Conservation (phyloP, 2,797 vertebrate genomes). For the Sebastes trivittatus region DNA sequence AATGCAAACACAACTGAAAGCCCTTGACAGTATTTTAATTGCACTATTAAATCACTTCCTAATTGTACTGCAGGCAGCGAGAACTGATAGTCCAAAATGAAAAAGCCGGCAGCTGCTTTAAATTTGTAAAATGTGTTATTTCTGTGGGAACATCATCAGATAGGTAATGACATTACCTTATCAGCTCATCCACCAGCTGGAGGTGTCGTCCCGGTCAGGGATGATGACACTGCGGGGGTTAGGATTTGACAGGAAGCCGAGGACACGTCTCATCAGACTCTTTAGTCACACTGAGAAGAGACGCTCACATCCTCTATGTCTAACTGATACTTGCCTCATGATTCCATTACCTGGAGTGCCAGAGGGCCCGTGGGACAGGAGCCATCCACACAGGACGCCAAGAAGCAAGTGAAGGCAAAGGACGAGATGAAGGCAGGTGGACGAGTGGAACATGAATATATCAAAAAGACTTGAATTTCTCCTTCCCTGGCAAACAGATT, state of each 20-base stretch:
- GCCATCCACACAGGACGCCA: conserved; percentile 61
- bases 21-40: conserved; percentile 63
- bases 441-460: conserved; percentile 64
- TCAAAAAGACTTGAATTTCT: conserved; percentile 67
- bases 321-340: conserved; percentile 65
- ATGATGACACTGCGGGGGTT: conserved; percentile 43
- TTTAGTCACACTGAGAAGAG: conserved; percentile 60
- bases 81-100: conserved; percentile 24
- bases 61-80: conserved; percentile 26
- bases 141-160: conserved; percentile 22
- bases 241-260: conserved; percentile 40
- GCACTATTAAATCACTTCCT: conserved; percentile 46
- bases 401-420: conserved; percentile 63
- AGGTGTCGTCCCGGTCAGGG: conserved; percentile 33
- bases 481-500: conserved; percentile 67
- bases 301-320: conserved; percentile 53
- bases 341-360: conserved; percentile 65
- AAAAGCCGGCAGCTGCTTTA: conserved; percentile 34
- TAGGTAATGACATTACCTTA: conserved; percentile 38
- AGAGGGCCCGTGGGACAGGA: conserved; percentile 54
- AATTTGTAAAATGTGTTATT: conserved; percentile 22
- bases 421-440: conserved; percentile 61
- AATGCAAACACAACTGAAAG: conserved; percentile 42
- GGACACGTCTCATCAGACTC: conserved; percentile 48
- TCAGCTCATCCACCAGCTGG: conserved; percentile 36